These are phyloP conservation scores for Bradypus variegatus DNA, from an alignment of 2,797 vertebrate genomes.

Conservation along the genomic window DNA sequence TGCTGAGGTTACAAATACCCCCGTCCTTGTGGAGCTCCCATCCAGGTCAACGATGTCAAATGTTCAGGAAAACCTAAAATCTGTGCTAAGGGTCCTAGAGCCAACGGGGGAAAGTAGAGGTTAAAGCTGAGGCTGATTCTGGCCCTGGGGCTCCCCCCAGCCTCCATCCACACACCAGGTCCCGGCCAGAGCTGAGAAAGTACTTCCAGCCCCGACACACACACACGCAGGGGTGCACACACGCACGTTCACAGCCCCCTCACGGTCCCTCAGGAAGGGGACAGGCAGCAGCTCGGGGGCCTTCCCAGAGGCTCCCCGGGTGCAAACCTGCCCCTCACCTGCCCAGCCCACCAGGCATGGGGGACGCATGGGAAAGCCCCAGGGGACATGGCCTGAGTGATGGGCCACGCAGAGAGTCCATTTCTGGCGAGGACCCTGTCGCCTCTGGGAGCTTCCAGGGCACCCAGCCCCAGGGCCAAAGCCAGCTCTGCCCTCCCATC, in stretches of 20 bases:
- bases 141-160: not conserved
- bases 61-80: not conserved
- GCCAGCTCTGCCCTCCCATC: not conserved
- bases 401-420: not conserved
- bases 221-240: not conserved
- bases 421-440: not conserved
- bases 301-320: too few species aligned
- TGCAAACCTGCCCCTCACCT: too few species aligned
- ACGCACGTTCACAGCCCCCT: too few species aligned
- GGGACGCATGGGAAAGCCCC: not conserved
- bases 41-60: not conserved
- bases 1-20: not conserved
- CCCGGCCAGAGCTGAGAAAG: not conserved
- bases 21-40: not conserved
- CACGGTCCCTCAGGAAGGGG: too few species aligned
- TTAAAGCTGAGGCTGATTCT: not conserved
- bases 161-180: too few species aligned
- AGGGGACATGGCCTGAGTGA: fast-evolving
- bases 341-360: not conserved
- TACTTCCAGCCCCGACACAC: not conserved
- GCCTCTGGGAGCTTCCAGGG: not conserved
- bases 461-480: too few species aligned
- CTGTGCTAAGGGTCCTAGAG: too few species aligned
- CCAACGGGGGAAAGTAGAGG: not conserved
- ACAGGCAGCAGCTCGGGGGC: not conserved